These are phyloP conservation scores for Oreotrochilus melanogaster DNA, from an alignment of 2,113 vertebrate species.

Conservation along the genomic window DNA sequence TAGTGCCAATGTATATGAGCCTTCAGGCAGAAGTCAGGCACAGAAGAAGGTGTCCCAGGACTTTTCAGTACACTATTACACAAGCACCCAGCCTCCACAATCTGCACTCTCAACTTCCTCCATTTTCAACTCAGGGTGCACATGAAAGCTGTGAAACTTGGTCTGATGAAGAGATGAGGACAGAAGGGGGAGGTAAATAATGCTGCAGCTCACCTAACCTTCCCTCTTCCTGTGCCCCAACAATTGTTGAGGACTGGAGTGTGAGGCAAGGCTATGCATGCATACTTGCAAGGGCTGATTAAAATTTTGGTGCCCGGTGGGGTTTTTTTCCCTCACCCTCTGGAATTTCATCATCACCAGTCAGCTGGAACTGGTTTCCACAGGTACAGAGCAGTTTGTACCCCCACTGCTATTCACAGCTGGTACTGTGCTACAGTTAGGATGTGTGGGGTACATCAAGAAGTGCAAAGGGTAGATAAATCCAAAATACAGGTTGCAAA, in stretches of 20 bases:
- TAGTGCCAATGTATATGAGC: background rate
- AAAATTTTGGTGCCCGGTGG: too few species aligned
- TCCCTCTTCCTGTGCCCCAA: background rate
- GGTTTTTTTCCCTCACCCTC: background rate
- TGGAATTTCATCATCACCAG: background rate
- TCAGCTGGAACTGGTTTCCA: background rate
- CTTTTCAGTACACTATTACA: background rate
- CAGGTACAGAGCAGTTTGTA: background rate
- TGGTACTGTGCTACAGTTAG: background rate
- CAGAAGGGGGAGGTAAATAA: background rate
- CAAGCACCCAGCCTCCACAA: background rate
- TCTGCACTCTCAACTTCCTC: background rate
- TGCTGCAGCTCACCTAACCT: background rate
- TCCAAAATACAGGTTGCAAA: background rate
- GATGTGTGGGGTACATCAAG: background rate
- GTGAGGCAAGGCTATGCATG: accelerated
- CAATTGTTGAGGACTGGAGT: accelerated
- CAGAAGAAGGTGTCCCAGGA: background rate
- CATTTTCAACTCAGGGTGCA: background rate
- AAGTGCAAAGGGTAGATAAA: background rate
- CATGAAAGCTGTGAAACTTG: background rate
- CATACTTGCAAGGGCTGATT: background rate
- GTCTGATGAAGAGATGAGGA: accelerated
- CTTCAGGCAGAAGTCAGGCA: background rate
- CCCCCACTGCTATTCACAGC: background rate